These are phyloP conservation scores for Dipus sagitta DNA, from an alignment of 2,797 vertebrate species.

Conservation along the genomic window DNA sequence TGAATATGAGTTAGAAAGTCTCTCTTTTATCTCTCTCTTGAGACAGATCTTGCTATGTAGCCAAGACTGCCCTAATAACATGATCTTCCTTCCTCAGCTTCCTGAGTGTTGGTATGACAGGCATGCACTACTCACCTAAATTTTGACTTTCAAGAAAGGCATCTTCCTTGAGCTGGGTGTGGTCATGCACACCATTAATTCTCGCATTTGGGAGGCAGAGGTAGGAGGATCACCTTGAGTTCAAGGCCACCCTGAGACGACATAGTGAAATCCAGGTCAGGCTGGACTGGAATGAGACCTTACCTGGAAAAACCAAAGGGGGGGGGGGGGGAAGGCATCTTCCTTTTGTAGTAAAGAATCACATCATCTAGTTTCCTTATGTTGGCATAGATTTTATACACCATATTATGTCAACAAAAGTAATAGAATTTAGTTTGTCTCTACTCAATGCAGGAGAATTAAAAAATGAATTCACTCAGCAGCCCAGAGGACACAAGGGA, in stretches of 20 bases:
- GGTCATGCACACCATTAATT: too few relatives aligned
- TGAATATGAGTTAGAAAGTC: not conserved
- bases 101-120: not conserved
- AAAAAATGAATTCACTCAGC: not conserved
- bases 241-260: too few relatives aligned
- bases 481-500: not conserved
- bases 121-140: not conserved
- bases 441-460: not conserved
- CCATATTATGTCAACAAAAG: not conserved
- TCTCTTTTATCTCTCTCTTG: fast-evolving
- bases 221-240: too few relatives aligned
- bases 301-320: too few relatives aligned
- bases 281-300: too few relatives aligned
- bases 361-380: not conserved
- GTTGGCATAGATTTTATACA: conserved; percentile 30
- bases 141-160: not conserved
- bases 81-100: not conserved
- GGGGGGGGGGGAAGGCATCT: not conserved
- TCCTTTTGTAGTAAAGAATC: not conserved
- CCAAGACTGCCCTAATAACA: not conserved
- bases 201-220: too few relatives aligned
- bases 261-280: too few relatives aligned
- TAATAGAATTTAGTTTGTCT: not conserved
- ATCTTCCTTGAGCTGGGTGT: not conserved
- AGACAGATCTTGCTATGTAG: not conserved